Evolutionary conservation across 2,113 vertebrate species (phyloP).

Genomic region (Eonycteris spelaea): DNA sequence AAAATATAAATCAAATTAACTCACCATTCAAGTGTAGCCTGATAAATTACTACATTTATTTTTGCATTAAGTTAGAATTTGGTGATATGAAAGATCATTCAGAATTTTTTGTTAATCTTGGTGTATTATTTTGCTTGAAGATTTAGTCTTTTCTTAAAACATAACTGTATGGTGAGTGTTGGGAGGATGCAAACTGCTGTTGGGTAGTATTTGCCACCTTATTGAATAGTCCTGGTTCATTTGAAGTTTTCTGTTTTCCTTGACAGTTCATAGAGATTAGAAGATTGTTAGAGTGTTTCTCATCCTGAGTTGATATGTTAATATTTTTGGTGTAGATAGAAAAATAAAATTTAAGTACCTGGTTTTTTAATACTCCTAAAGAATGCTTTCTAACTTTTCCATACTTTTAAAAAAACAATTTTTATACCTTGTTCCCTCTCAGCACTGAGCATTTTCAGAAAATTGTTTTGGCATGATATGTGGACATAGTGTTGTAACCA

Average conservation of each 20-base stretch:
- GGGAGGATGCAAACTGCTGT: background rate
- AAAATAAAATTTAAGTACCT: background rate
- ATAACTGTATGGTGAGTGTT: background rate
- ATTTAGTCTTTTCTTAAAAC: constrained; percentile 10
- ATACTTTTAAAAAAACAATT: background rate
- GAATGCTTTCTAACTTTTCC: background rate
- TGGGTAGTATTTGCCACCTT: background rate
- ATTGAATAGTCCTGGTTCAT: background rate
- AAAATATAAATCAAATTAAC: background rate
- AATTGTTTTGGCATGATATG: background rate
- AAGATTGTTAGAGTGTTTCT: background rate
- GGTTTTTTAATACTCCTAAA: background rate
- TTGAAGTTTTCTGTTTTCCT: background rate
- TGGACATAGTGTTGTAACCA: background rate
- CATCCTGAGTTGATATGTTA: background rate
- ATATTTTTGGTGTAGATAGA: background rate
- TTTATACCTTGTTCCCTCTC: background rate
- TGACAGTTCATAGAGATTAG: background rate
- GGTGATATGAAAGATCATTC: background rate
- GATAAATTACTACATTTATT: constrained; percentile 7
- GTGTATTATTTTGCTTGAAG: background rate
- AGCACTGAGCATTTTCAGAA: background rate
- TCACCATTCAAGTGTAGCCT: background rate
- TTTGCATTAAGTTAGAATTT: constrained; percentile 26
- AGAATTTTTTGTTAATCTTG: background rate